Percentiles rank a stretch among this genome's conserved stretches.
Conservation (phyloP, 92 coral and sea anemone species). For the Nematostella vectensis region DNA sequence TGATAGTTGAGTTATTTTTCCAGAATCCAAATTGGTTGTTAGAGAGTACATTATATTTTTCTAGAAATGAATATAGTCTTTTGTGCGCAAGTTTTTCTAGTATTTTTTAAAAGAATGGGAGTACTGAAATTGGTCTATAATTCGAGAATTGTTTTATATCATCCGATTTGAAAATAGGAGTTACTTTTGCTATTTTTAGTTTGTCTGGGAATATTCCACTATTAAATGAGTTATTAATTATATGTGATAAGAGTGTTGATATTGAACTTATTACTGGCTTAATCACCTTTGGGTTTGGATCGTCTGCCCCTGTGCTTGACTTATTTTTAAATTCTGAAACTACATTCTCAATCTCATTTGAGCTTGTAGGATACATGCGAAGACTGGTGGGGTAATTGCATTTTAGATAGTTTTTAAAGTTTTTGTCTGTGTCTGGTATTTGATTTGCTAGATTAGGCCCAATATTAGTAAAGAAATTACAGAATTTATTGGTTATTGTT, state of each 20-base stretch:
- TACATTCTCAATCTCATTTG: not conserved
- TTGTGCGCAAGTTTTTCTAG: slow-evolving; percentile 2
- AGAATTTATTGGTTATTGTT: slow-evolving; percentile 26
- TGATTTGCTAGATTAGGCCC: slow-evolving; percentile 36
- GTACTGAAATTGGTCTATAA: not conserved
- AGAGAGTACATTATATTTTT: not conserved
- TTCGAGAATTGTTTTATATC: not conserved
- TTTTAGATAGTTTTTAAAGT: not conserved
- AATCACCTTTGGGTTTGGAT: not conserved
- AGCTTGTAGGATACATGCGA: not conserved
- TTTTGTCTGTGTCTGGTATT: slow-evolving; percentile 9
- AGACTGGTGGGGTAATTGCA: not conserved
- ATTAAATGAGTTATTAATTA: not conserved
- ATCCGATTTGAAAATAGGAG: not conserved
- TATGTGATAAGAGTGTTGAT: not conserved
- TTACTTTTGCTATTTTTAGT: not conserved
- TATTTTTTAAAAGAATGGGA: not conserved
- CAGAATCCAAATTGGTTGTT: slow-evolving; percentile 3
- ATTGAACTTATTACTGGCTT: not conserved
- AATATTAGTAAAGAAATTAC: slow-evolving; percentile 35
- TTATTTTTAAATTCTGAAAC: not conserved
- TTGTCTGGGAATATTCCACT: not conserved
- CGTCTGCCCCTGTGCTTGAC: not conserved
- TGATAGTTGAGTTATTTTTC: not conserved
- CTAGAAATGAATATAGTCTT: not conserved